Conservation (phyloP, 2,797 vertebrate genomes). For the Australoheros facetus region DNA sequence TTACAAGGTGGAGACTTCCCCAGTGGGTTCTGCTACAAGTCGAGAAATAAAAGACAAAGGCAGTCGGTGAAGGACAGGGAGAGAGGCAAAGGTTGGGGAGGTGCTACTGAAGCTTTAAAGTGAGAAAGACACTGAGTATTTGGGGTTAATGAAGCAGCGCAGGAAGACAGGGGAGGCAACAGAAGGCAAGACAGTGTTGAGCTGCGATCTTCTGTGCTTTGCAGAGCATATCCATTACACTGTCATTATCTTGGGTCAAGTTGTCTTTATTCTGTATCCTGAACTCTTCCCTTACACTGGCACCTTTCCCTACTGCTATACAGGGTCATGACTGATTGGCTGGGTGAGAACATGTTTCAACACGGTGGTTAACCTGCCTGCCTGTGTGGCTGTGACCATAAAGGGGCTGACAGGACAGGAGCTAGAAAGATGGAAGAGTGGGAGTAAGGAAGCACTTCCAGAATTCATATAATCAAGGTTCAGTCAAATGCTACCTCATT, state of each 20-base stretch:
- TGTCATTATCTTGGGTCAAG: slow-evolving; percentile 56
- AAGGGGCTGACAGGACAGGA: slow-evolving; percentile 37
- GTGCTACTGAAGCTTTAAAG: slow-evolving; percentile 19
- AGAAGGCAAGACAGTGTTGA: slow-evolving; percentile 36
- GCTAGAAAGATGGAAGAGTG: background rate
- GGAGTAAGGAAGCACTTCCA: slow-evolving; percentile 14
- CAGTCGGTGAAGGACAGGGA: slow-evolving; percentile 15
- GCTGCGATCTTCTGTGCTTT: slow-evolving; percentile 38
- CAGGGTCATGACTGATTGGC: slow-evolving; percentile 58
- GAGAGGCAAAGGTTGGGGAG: slow-evolving; percentile 19
- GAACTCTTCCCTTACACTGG: slow-evolving; percentile 1
- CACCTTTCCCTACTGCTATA: slow-evolving; percentile 24
- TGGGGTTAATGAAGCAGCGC: slow-evolving; percentile 64
- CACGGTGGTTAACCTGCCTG: slow-evolving; percentile 42
- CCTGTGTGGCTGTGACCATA: slow-evolving; percentile 29
- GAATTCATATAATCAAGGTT: background rate
- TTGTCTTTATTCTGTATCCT: slow-evolving; percentile 32
- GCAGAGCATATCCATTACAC: slow-evolving; percentile 57
- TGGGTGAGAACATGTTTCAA: slow-evolving; percentile 55
- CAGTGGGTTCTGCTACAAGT: slow-evolving; percentile 25
- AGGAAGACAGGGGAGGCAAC: slow-evolving; percentile 32
- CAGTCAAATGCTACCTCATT: background rate
- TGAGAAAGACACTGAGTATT: slow-evolving; percentile 38
- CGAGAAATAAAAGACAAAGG: slow-evolving; percentile 39
- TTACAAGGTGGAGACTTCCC: slow-evolving; percentile 52